phyloP scores from a whole-genome alignment of 35 echinoderm and acorn worm genomes.

The Heliocidaris erythrogramma region DNA sequence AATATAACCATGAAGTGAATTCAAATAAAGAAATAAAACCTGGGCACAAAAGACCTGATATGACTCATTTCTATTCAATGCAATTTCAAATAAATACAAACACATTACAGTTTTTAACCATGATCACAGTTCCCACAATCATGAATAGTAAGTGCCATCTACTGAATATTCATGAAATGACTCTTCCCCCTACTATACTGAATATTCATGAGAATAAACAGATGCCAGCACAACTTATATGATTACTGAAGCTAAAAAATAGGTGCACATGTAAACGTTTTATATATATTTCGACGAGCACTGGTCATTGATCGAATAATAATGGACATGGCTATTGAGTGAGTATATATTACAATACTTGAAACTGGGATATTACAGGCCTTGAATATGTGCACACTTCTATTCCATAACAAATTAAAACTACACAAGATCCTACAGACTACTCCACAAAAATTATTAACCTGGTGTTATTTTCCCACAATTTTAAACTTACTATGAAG shows the following conservation, averaged over 20 bases:
- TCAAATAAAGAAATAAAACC: background rate
- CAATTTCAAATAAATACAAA: slow-evolving; percentile 19
- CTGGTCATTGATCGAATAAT: background rate
- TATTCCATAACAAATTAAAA: background rate
- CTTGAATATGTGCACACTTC: background rate
- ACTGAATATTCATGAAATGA: background rate
- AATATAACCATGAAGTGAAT: too few species aligned
- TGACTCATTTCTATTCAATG: slow-evolving; percentile 10
- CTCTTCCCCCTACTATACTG: too few species aligned
- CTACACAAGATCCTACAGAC: background rate
- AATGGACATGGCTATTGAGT: background rate
- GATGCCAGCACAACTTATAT: background rate
- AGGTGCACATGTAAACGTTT: background rate
- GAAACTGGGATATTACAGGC: background rate
- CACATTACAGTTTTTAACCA: background rate
- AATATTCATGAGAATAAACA: background rate
- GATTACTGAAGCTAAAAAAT: background rate
- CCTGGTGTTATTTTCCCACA: too few species aligned
- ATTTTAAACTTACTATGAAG: too few species aligned
- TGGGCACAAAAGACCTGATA: background rate
- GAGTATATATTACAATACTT: background rate
- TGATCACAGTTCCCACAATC: background rate
- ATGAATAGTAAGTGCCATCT: background rate
- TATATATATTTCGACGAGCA: background rate
- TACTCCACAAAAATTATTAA: too few species aligned